Conservation (phyloP, 2,888 invertebrate species). For the Megamerina dolium region DNA sequence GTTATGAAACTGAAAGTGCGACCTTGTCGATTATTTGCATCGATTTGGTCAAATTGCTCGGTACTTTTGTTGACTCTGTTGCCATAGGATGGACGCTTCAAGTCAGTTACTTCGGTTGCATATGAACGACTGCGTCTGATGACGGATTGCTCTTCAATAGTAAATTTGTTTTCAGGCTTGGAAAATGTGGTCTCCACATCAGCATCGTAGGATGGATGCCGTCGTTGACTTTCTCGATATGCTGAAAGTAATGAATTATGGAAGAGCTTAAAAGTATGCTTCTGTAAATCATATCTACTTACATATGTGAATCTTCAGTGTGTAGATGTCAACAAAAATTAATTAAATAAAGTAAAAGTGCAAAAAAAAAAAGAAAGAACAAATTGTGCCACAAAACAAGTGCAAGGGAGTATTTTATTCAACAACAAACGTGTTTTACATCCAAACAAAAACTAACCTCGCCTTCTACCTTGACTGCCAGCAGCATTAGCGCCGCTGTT, state of each 20-base stretch:
- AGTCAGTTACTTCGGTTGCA: slow-evolving; percentile 7
- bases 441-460: no score
- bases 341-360: no score
- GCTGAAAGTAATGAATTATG: not conserved
- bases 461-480: slow-evolving; percentile 11
- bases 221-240: not conserved
- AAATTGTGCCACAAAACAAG: no score
- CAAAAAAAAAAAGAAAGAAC: no score
- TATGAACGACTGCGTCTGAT: no score
- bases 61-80: slow-evolving; percentile 21
- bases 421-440: no score
- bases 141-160: not conserved
- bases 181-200: not conserved
- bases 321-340: no score
- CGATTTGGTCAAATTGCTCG: slow-evolving; percentile 30
- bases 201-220: not conserved
- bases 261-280: not conserved
- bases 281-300: no score
- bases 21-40: slow-evolving; percentile 28
- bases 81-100: slow-evolving; percentile 5
- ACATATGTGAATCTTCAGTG: no score
- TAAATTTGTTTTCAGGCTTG: not conserved
- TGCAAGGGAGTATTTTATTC: no score
- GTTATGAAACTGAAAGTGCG: slow-evolving; percentile 31
- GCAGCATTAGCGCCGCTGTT: slow-evolving; percentile 23